Percentiles rank a stretch among this genome's conserved stretches.
Conservation (phyloP, 2,113 vertebrate species). For the Toxostoma redivivum region DNA sequence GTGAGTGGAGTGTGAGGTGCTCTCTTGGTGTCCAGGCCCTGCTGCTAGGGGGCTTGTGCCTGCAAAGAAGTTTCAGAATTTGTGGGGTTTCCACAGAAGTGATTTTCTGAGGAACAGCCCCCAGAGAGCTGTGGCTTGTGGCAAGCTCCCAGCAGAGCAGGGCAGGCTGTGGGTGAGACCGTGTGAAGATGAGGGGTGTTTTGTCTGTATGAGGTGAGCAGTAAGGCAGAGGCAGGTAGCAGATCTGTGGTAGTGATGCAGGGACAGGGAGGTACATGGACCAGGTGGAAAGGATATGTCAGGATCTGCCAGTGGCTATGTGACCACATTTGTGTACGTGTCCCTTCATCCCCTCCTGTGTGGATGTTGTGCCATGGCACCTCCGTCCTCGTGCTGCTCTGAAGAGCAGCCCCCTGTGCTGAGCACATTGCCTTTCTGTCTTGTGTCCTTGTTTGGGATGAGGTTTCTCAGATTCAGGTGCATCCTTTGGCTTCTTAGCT, state of each 20-base stretch:
- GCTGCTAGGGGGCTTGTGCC: neutral
- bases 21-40: neutral
- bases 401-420: neutral
- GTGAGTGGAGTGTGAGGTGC: neutral
- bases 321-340: accelerated
- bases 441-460: neutral
- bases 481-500: neutral
- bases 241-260: neutral
- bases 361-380: neutral
- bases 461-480: neutral
- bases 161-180: neutral
- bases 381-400: neutral
- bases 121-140: neutral
- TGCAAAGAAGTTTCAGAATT: neutral
- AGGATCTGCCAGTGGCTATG: accelerated
- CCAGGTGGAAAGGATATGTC: neutral
- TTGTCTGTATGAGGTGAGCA: neutral
- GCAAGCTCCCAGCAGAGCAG: neutral
- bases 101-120: neutral
- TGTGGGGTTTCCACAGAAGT: neutral
- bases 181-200: accelerated
- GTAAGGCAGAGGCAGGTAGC: neutral
- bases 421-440: neutral
- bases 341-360: neutral
- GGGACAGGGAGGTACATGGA: neutral